Evolutionary conservation across 1,140 invertebrate genomes (phyloP).

Genomic region (Caerostris extrusa): DNA sequence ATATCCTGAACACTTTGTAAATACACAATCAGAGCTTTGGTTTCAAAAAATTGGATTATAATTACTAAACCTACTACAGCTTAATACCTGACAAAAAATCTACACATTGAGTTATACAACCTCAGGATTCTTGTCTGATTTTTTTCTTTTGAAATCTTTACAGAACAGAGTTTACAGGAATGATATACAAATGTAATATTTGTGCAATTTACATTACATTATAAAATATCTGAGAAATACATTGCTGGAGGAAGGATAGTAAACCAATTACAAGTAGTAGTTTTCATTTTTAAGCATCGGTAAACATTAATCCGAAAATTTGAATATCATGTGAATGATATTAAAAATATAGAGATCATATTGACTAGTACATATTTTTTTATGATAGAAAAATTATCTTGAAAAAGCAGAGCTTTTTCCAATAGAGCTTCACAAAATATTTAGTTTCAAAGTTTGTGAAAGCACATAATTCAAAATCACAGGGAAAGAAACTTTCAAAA

Average conservation of each 20-base stretch:
- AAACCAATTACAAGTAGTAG: background rate
- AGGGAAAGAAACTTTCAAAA: conserved; percentile 51
- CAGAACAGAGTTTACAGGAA: conserved; percentile 37
- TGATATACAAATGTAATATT: conserved; percentile 37
- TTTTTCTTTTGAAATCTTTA: too few relatives aligned
- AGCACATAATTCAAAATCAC: conserved; percentile 52
- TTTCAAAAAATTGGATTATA: conserved; percentile 74
- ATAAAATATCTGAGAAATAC: background rate
- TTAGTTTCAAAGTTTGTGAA: conserved; percentile 18
- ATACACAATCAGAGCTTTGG: conserved; percentile 76
- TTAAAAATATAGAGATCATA: conserved; percentile 54
- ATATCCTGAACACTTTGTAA: conserved; percentile 71
- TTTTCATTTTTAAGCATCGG: background rate
- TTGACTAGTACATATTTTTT: conserved; percentile 60
- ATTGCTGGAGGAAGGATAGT: background rate
- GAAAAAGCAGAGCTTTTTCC: background rate
- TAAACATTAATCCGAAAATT: conserved; percentile 6
- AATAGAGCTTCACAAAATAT: conserved; percentile 29
- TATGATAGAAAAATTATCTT: conserved; percentile 26
- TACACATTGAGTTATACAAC: conserved; percentile 69
- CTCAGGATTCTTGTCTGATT: conserved; percentile 58
- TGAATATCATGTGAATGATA: background rate
- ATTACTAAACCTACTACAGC: conserved; percentile 66
- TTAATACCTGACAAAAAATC: conserved; percentile 70
- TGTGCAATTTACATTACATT: conserved; percentile 4